Evolutionary conservation across 2,113 vertebrate species (phyloP), one percentile per base, ranked within the genome.

Genomic region (Channa maculata): DNA sequence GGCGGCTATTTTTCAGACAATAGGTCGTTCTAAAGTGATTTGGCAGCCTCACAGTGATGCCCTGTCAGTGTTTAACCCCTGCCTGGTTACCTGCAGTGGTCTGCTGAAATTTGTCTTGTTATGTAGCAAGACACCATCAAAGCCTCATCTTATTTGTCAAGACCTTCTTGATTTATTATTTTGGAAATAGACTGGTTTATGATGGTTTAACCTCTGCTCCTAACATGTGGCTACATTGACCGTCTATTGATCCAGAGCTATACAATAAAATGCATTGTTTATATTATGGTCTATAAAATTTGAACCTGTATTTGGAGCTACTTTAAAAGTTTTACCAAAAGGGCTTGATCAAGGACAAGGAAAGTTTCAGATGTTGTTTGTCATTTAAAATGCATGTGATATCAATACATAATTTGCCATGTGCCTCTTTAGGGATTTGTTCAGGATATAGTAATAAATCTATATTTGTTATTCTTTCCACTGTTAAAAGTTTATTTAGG

Each of bases 1-100:
- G 75, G 80, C 79, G 53, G 70, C 87, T 82, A 83, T 92, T 83
- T 72, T 82, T 89, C 85, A 90, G 83, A 90, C 82, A 84, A 79
- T 83, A 89, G 91, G 87, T 92, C 89, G 86, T 82, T 85, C 79
- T 69, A 81, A 89, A 91, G 89, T 87, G 90, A 92, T 90, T 75
- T 86, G 82, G 73, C 76, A 67, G 84, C 75, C 82, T 86, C 68
- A n/a, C 15, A 0, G 68, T 48, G 80, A 84, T 65, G 67, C 51
- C 75, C 86, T 84, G 90, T 86, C 79, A 82, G 75, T 84, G 79
- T 86, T 90, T 89, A 84, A 90, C 87, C 80, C 82, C 64, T 63
- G 44, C 48, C 67, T 67, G 60, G 63, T 88, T 77, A 89, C 83
- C 70, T 77, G 82, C 75, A 45, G 43, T 8, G 36, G 51, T 75